Conservation (phyloP, 2,797 vertebrate genomes). For the Babyrousa celebensis region DNA sequence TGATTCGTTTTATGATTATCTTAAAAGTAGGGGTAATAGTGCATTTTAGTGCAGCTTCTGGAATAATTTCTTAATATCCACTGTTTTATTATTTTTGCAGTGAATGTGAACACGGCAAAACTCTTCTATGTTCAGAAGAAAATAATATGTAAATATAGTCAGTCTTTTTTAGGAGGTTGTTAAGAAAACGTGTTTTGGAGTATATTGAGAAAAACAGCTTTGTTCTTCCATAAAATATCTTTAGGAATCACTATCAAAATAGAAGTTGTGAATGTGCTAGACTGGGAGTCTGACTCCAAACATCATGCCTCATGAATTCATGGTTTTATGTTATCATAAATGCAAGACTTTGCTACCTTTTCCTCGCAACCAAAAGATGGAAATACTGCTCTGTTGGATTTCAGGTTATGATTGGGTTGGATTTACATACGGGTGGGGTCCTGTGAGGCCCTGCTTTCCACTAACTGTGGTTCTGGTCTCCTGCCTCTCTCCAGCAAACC, state of each 20-base stretch:
- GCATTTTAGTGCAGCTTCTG: not conserved
- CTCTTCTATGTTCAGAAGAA: not conserved
- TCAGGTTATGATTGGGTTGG: not conserved
- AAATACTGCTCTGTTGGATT: not conserved
- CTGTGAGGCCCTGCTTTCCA: not conserved
- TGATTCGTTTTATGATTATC: conserved; percentile 25
- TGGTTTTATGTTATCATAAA: not conserved
- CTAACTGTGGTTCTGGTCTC: not conserved
- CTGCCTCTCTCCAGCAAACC: not conserved
- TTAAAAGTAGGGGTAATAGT: conserved; percentile 6
- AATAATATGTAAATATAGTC: not conserved
- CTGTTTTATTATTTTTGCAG: not conserved
- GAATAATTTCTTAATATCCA: conserved; percentile 10
- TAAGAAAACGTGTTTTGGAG: not conserved
- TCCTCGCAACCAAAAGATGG: not conserved
- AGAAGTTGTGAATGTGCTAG: not conserved
- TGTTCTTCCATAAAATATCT: not conserved
- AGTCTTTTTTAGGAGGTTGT: not conserved
- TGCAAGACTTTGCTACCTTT: not conserved
- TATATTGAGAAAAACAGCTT: not conserved
- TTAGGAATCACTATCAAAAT: not conserved
- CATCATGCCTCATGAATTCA: not conserved
- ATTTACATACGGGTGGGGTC: not conserved
- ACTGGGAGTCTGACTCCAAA: not conserved
- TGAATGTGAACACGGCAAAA: not conserved